These are phyloP conservation scores for Cydia fagiglandana DNA, from an alignment of 1,140 invertebrate species.

Conservation along the genomic window DNA sequence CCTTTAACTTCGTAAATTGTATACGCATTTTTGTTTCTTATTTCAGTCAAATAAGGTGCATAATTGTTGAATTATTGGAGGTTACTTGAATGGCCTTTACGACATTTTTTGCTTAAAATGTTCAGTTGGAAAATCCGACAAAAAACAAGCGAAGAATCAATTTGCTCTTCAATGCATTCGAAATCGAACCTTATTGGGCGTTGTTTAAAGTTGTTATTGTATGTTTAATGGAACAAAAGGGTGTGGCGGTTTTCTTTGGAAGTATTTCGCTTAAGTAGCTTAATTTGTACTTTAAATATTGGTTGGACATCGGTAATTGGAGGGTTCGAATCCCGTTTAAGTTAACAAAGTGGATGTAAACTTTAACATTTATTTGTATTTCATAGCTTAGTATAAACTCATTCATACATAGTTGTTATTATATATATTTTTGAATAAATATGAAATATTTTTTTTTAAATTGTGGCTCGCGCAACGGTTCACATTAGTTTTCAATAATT, in stretches of 20 bases:
- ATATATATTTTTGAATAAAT: too few species aligned
- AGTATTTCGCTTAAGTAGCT: slow-evolving; percentile 32
- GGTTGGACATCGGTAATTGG: slow-evolving; percentile 30
- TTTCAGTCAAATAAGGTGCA: not conserved
- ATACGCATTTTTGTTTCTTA: not conserved
- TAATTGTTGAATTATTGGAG: not conserved
- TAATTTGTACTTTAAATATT: slow-evolving; percentile 32
- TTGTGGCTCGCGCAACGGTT: too few species aligned
- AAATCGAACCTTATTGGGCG: not conserved
- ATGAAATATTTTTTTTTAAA: too few species aligned
- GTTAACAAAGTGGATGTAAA: slow-evolving; percentile 7
- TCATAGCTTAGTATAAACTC: too few species aligned
- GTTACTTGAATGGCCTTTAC: not conserved
- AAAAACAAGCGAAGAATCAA: slow-evolving; percentile 12
- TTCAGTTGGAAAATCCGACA: not conserved
- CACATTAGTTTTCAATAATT: too few species aligned
- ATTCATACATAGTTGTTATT: too few species aligned
- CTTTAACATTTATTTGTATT: not conserved
- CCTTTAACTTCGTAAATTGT: not conserved
- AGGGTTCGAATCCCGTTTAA: slow-evolving; percentile 23
- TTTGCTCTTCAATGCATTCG: not conserved
- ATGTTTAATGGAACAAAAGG: slow-evolving; percentile 1
- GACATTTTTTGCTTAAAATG: not conserved
- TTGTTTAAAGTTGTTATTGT: not conserved
- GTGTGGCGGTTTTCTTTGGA: slow-evolving; percentile 29